Base-by-base conservation (phyloP, 2,113 vertebrate genomes). In the Hyla sarda region DNA sequence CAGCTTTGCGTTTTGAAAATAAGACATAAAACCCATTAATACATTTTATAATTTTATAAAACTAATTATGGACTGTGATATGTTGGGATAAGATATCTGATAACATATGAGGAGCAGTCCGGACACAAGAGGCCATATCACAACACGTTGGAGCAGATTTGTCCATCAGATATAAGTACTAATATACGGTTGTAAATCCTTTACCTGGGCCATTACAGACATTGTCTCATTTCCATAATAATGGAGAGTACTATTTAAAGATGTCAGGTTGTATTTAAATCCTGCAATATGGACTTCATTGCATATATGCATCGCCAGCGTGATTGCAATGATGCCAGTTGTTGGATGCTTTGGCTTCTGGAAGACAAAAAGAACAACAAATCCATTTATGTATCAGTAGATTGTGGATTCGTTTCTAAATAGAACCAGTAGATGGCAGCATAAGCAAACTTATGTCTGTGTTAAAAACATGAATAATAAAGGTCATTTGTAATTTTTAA, bases 291-390 rank as follows among this genome's bases (percentile, higher is more conserved):
- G 95, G 83, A 96, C 94, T 90, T 95, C 93, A 2, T 93, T 92
- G 88, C 95, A 96, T 72, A 96, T 90, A 25, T 94, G 91, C 89
- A 96, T 94, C 0, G 95, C 95, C 19, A 96, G 5, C 0, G 94
- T 91, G 88, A 96, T 93, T 60, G 95, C 95, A 88, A 96, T 96
- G 19, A 96, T 92, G 5, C 95, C 95, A 0, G 95, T 96, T 0
- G 95, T 96, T 14, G 95, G 95, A 86, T 96, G 95, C 88, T 94
- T 94, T 76, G 94, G 94, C 91, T 93, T 95, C 95, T 96, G 50
- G 23, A 87, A 87, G 0, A 0, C 62, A 88, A 8, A 86, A 73
- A 88, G 84, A 74, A 74, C 88, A 41, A 87, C 65, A 84, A 13
- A 9, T 14, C 5, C 5, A 25, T 0, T 21, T 1, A 19, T 84